Evolutionary conservation across 2,797 vertebrate genomes (phyloP).

Genomic region (Labeo calbasu): DNA sequence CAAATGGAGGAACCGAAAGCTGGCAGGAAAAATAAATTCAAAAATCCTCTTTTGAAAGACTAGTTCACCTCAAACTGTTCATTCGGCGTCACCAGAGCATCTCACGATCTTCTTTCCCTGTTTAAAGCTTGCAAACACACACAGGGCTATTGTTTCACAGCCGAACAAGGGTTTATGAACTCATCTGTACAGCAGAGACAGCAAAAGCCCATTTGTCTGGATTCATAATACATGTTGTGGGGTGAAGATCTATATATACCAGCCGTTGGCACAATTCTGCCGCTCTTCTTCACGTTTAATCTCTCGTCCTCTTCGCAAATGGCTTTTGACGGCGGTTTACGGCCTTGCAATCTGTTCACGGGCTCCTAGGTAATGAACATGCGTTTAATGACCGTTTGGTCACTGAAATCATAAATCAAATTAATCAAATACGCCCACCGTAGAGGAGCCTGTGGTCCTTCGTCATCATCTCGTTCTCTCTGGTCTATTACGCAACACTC

Average conservation of each 20-base stretch:
- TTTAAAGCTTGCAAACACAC: slow-evolving; percentile 2
- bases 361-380: neutral
- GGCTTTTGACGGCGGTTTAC: neutral
- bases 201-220: slow-evolving; percentile 32
- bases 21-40: slow-evolving; percentile 33
- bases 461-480: neutral
- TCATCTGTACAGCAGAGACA: slow-evolving; percentile 22
- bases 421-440: neutral
- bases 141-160: neutral
- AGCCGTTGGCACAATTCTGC: slow-evolving; percentile 1
- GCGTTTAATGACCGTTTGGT: slow-evolving; percentile 1
- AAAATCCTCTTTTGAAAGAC: neutral
- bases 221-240: slow-evolving; percentile 33
- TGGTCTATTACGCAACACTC: neutral
- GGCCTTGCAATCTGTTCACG: neutral
- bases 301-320: neutral
- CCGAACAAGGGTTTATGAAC: neutral
- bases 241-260: slow-evolving; percentile 19
- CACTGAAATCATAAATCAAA: neutral
- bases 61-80: neutral
- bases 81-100: neutral
- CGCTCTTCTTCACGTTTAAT: neutral
- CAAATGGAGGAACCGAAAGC: slow-evolving; percentile 22
- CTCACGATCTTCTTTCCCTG: neutral
- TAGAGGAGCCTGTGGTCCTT: neutral